Base-by-base conservation (phyloP, 1,140 invertebrate genomes). In the Caenorhabditis brenneri region DNA sequence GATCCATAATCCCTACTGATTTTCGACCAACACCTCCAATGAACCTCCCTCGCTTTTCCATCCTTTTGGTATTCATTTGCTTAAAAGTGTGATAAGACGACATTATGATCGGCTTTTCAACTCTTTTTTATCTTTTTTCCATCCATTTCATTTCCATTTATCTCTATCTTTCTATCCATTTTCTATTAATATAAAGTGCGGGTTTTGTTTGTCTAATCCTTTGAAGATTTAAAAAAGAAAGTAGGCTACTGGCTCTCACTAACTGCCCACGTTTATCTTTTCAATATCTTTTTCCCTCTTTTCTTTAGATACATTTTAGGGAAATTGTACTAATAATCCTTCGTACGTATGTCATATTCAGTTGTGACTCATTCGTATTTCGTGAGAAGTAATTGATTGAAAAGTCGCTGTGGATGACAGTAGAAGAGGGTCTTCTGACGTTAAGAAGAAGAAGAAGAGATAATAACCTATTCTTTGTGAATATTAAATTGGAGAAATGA, bases 401-500 rank as follows among this genome's bases (percentile, higher is more conserved):
- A 79, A 79, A 31, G 22, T 51, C 74, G n/a, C 31, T 33, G 39
- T 48, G 10, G 12, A 79, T 79, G 39, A 46, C 48, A 48, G 39
- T 46, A 42, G 33, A 24, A 15, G 33, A 42, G n/a, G n/a, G n/a
- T n/a, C n/a, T n/a, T n/a, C n/a, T n/a, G n/a, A n/a, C n/a, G 39
- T 42, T 16, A 12, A 39, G 19, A n/a, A 36, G 22, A 19, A 42
- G 39, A 42, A 42, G 58, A 31, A 36, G 24, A 39, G 5, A 74
- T 16, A 46, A 36, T 74, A n/a, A 39, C 65, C 31, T 80, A 31
- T 33, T 80, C 78, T 80, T 51, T 49, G 78, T 33, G 49, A 80
- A 51, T 80, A 39, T 39, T 16, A 79, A 31, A 79, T 46, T 46
- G 24, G 24, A 12, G 31, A 48, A 79, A 46, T 24, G 29, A 19